These are phyloP conservation scores for Meliscaeva auricollis DNA, from an alignment of 2,888 invertebrate genomes.

Conservation along the genomic window DNA sequence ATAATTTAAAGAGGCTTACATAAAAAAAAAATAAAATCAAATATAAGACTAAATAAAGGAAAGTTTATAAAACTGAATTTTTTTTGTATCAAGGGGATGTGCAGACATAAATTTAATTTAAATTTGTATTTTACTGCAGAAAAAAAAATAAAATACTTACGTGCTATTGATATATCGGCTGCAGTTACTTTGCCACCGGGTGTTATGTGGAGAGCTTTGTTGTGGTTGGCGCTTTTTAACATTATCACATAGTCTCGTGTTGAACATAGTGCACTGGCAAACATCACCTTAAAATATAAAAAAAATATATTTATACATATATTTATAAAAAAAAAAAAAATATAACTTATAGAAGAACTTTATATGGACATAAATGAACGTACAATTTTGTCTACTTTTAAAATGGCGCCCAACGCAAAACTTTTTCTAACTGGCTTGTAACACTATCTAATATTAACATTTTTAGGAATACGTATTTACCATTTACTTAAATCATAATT, in stretches of 20 bases:
- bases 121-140: constrained; percentile 1
- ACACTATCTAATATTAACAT: too few species aligned
- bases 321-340: not conserved
- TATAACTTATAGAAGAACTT: too few species aligned
- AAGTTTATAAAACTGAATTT: not conserved
- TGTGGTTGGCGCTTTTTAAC: constrained; percentile 80
- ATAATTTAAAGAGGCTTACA: constrained; percentile 18
- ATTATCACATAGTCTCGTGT: constrained; percentile 82
- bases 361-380: too few species aligned
- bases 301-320: not conserved
- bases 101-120: not conserved
- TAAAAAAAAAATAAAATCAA: too few species aligned
- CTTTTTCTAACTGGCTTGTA: too few species aligned
- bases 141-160: constrained; percentile 79
- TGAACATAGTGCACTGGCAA: constrained; percentile 82
- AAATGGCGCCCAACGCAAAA: too few species aligned
- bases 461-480: too few species aligned
- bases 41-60: constrained; percentile 33
- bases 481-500: too few species aligned
- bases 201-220: constrained; percentile 82
- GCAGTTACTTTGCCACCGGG: constrained; percentile 82
- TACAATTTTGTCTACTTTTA: too few species aligned
- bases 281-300: constrained; percentile 80
- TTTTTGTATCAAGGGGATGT: not conserved
- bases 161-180: constrained; percentile 82